Conservation (phyloP, 2,888 invertebrate genomes). For the Chaetoderma sp. region DNA sequence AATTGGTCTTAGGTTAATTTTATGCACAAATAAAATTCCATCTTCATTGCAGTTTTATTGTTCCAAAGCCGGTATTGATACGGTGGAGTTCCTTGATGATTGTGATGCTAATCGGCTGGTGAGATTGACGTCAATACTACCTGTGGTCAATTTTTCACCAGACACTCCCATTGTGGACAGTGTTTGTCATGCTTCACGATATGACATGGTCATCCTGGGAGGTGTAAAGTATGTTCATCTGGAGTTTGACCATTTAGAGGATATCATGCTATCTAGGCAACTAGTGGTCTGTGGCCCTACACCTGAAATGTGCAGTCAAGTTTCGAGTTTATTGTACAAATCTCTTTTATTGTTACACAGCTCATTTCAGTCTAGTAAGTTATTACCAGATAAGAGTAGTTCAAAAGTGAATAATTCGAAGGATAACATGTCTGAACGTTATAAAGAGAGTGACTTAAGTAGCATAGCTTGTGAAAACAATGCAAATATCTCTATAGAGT, state of each 20-base stretch:
- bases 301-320: constrained; percentile 39
- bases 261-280: background rate
- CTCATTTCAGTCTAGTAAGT: constrained; percentile 4
- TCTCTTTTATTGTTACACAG: constrained; percentile 32
- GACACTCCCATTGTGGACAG: constrained; percentile 18
- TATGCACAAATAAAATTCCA: constrained; percentile 42
- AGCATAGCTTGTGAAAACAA: too few relatives aligned
- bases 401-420: too few relatives aligned
- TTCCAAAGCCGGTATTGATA: constrained; percentile 31
- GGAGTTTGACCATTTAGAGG: background rate
- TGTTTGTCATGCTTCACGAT: constrained; percentile 5
- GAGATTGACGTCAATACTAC: constrained; percentile 3
- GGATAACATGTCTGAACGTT: too few relatives aligned
- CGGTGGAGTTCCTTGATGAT: constrained; percentile 39
- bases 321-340: constrained; percentile 30
- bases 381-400: too few relatives aligned
- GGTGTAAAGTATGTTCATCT: constrained; percentile 28
- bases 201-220: constrained; percentile 24
- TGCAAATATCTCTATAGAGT: too few relatives aligned
- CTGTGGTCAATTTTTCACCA: constrained; percentile 10
- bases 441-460: too few relatives aligned
- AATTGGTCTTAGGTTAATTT: constrained; percentile 28
- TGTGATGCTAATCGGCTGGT: constrained; percentile 39
- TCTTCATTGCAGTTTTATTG: constrained; percentile 41
- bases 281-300: constrained; percentile 42